Conservation (phyloP, 1,140 invertebrate genomes). For the Eumeta japonica region DNA sequence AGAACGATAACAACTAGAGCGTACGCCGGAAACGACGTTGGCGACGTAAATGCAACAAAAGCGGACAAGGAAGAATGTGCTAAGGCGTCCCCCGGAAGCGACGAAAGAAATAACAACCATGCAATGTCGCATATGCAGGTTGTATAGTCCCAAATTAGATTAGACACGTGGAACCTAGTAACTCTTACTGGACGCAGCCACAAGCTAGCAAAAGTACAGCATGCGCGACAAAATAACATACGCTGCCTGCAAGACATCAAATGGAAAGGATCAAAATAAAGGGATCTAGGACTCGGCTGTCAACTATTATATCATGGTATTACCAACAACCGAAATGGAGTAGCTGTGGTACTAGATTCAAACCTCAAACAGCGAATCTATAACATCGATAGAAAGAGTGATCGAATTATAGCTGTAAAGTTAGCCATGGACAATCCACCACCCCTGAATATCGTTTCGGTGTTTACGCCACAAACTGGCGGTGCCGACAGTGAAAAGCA, state of each 20-base stretch:
- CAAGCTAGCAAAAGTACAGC: conserved; percentile 5
- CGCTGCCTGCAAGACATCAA: conserved; percentile 13
- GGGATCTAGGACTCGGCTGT: conserved; percentile 9
- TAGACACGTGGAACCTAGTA: conserved; percentile 7
- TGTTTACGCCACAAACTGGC: conserved; percentile 5
- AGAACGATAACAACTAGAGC: conserved; percentile 1
- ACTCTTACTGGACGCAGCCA: no score
- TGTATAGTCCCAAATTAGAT: no score
- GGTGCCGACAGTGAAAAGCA: not conserved
- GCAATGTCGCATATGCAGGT: not conserved
- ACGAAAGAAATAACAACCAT: conserved; percentile 9
- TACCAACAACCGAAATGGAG: conserved; percentile 1
- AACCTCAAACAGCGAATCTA: conserved; percentile 4
- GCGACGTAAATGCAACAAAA: not conserved
- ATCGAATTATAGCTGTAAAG: conserved; percentile 5
- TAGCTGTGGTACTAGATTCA: no score
- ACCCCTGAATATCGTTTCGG: conserved; percentile 3
- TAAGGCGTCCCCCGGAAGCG: conserved; percentile 14
- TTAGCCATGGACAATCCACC: no score
- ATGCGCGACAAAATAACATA: conserved; percentile 7
- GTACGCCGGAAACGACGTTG: conserved; percentile 1
- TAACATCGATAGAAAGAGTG: conserved; percentile 3
- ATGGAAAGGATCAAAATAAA: conserved; percentile 11
- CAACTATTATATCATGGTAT: conserved; percentile 11
- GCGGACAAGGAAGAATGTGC: conserved; percentile 5